Evolutionary conservation across 2,113 vertebrate genomes (phyloP).

Genomic region (Solea senegalensis): DNA sequence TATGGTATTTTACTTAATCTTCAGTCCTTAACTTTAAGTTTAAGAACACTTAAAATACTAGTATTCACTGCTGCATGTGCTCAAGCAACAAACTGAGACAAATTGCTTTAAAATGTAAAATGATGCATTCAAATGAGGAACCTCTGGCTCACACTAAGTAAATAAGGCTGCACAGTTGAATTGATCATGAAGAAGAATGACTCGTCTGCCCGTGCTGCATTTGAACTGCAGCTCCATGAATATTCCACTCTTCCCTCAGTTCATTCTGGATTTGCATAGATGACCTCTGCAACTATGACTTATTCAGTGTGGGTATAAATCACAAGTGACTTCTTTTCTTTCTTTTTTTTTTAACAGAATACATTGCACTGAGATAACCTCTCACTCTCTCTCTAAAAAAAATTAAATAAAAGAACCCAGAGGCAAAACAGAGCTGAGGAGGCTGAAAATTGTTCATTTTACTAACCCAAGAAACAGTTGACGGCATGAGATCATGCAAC

Average conservation of each 20-base stretch:
- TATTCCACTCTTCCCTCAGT: conserved; percentile 31
- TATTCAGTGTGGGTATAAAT: conserved; percentile 37
- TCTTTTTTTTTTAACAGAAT: conserved; percentile 14
- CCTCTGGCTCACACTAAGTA: conserved; percentile 9
- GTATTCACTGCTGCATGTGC: too few species aligned
- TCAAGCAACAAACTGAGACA: too few species aligned
- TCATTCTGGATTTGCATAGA: conserved; percentile 38
- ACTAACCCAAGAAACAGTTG: conserved; percentile 42
- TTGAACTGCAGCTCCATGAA: conserved; percentile 29
- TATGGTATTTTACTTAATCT: too few species aligned
- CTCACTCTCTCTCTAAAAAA: background rate
- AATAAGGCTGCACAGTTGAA: conserved; percentile 34
- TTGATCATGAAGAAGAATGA: conserved; percentile 8
- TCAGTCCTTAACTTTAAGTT: too few species aligned
- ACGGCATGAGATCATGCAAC: conserved; percentile 69
- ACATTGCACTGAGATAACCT: conserved; percentile 17
- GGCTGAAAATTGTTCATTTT: conserved; percentile 38
- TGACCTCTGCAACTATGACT: conserved; percentile 45
- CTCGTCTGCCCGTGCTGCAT: too few species aligned
- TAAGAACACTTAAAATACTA: too few species aligned
- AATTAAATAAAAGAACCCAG: conserved; percentile 33
- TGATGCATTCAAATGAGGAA: conserved; percentile 43
- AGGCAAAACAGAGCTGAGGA: conserved; percentile 42
- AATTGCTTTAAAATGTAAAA: background rate
- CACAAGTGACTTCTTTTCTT: background rate